Evolutionary conservation across 2,797 vertebrate genomes (phyloP).

Genomic region (Numenius phaeopus): DNA sequence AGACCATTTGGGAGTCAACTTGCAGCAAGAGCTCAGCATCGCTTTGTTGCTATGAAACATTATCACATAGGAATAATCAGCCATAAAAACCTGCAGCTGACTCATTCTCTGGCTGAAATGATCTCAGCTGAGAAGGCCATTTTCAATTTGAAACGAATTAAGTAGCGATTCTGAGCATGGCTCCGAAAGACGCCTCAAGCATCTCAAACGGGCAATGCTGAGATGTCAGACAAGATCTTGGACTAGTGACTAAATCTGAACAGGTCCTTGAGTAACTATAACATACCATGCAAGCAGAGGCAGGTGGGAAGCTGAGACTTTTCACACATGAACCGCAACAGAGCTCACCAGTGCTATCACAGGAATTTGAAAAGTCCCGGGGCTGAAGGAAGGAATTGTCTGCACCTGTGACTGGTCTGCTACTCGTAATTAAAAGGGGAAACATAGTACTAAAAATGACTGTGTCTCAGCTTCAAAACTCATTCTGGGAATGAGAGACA

Average conservation of each 20-base stretch:
- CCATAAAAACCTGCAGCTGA: background rate
- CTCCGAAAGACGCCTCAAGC: background rate
- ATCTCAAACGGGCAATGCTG: background rate
- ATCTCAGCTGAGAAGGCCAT: background rate
- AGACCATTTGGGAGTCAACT: background rate
- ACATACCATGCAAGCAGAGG: background rate
- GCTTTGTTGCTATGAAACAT: slow-evolving; percentile 27
- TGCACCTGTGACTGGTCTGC: background rate
- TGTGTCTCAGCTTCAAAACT: background rate
- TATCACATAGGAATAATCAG: slow-evolving; percentile 26
- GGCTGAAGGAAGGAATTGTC: background rate
- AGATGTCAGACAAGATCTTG: background rate
- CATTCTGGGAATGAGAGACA: background rate
- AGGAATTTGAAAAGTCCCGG: background rate
- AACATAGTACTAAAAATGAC: background rate
- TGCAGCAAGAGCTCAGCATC: slow-evolving; percentile 1
- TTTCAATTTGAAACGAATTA: background rate
- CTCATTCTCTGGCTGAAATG: background rate
- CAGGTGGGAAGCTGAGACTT: background rate
- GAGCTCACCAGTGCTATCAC: background rate
- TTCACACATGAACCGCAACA: background rate
- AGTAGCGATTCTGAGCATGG: background rate
- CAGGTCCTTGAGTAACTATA: background rate
- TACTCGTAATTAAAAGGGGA: background rate
- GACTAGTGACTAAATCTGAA: background rate